Evolutionary conservation across 1,140 invertebrate genomes (phyloP).

Genomic region (Drepana arcuata): DNA sequence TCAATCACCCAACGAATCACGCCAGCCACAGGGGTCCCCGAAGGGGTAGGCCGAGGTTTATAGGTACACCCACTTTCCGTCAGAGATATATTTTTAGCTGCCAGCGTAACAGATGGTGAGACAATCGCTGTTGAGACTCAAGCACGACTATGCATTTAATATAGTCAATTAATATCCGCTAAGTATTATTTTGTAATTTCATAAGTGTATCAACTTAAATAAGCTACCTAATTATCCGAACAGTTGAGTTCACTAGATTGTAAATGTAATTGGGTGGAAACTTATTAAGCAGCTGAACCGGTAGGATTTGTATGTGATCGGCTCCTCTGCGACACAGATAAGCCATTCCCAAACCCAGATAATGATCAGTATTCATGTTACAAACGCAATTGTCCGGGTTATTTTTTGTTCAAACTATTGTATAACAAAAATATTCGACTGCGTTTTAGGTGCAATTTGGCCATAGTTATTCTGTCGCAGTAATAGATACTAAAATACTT

Average conservation of each 20-base stretch:
- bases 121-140: too few relatives aligned
- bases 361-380: constrained; percentile 66
- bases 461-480: constrained; percentile 35
- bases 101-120: too few relatives aligned
- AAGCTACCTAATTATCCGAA: not conserved
- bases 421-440: constrained; percentile 50
- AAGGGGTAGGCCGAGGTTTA: too few relatives aligned
- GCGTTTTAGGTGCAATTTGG: constrained; percentile 53
- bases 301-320: constrained; percentile 32
- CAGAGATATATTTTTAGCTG: too few relatives aligned
- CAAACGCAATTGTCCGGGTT: constrained; percentile 45
- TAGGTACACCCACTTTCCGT: too few relatives aligned
- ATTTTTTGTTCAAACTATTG: constrained; percentile 40
- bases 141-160: not conserved
- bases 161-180: not conserved
- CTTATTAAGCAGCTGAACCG: constrained; percentile 34
- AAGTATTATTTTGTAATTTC: not conserved
- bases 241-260: not conserved
- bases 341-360: constrained; percentile 43
- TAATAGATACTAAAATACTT: constrained; percentile 52
- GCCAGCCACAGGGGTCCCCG: too few relatives aligned
- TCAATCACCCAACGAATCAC: too few relatives aligned
- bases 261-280: constrained; percentile 41
- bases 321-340: constrained; percentile 43
- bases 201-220: not conserved